Conservation (phyloP, 2,113 vertebrate genomes). For the Paralichthys olivaceus region DNA sequence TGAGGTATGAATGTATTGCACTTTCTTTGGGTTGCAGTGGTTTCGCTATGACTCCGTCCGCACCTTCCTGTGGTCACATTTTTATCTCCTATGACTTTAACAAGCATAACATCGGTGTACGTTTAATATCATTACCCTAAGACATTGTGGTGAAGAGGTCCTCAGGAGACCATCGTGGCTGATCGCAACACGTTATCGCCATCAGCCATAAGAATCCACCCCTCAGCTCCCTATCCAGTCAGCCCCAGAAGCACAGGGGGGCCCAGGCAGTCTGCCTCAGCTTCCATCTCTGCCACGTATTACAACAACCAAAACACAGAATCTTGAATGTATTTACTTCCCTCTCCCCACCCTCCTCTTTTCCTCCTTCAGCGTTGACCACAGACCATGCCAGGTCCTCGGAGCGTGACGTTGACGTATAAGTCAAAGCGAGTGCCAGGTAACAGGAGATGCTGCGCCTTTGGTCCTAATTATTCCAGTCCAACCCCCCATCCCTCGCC, state of each 20-base stretch:
- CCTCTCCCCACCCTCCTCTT: conserved; percentile 8
- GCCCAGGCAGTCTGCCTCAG: conserved; percentile 42
- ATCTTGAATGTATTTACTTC: conserved; percentile 62
- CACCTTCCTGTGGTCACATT: conserved; percentile 26
- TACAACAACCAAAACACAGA: conserved; percentile 58
- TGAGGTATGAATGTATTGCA: conserved; percentile 87
- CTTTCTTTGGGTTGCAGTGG: conserved; percentile 83
- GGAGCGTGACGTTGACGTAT: conserved; percentile 64
- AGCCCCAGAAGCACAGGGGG: conserved; percentile 19
- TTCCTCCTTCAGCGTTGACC: conserved; percentile 45
- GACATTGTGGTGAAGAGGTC: conserved; percentile 51
- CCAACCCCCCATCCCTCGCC: conserved; percentile 33
- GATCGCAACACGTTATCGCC: neutral
- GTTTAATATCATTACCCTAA: conserved; percentile 51
- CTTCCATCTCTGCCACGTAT: conserved; percentile 61
- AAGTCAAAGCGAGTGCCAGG: conserved; percentile 60
- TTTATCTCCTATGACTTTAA: conserved; percentile 13
- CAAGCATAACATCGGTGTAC: conserved; percentile 37
- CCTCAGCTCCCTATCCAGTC: neutral
- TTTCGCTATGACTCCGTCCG: conserved; percentile 39
- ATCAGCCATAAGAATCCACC: conserved; percentile 13
- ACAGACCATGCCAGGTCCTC: conserved; percentile 48
- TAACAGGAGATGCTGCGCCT: conserved; percentile 73
- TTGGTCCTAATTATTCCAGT: conserved; percentile 80
- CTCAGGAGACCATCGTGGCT: conserved; percentile 18